Conservation (phyloP, 2,113 vertebrate species). For the Sterrhoptilus dennistouni region DNA sequence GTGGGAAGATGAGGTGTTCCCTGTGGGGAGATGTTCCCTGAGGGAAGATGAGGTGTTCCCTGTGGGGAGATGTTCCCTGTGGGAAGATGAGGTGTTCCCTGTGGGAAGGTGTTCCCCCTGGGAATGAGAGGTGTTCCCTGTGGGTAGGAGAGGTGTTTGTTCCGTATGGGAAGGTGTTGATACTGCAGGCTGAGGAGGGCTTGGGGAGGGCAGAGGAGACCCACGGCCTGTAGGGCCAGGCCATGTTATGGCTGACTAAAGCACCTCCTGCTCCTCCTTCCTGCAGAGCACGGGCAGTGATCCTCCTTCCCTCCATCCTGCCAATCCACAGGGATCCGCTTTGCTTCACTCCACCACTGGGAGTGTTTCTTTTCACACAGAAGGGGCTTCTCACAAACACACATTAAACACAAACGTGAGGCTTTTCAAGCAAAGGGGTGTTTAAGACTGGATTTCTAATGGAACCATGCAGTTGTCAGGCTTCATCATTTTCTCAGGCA, state of each 20-base stretch:
- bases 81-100: background rate
- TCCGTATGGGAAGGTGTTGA: background rate
- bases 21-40: background rate
- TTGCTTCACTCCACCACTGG: background rate
- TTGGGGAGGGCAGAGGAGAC: background rate
- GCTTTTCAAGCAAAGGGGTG: fast-evolving
- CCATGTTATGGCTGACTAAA: background rate
- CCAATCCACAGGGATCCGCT: fast-evolving
- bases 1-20: background rate
- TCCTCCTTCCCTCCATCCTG: background rate
- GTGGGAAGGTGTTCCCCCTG: too few relatives aligned
- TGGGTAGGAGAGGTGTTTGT: background rate
- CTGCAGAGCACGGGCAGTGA: fast-evolving
- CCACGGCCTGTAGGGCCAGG: fast-evolving
- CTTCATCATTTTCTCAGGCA: background rate
- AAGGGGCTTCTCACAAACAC: background rate
- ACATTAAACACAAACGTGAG: background rate
- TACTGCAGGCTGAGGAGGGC: background rate
- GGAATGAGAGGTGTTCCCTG: background rate
- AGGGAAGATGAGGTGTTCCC: background rate
- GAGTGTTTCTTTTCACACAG: background rate
- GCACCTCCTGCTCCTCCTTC: background rate
- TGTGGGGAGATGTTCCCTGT: background rate
- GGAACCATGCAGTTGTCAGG: background rate
- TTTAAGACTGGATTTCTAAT: background rate